Conservation (phyloP, 1,140 invertebrate species). For the Pachyrhynchus sulphureomaculatus region DNA sequence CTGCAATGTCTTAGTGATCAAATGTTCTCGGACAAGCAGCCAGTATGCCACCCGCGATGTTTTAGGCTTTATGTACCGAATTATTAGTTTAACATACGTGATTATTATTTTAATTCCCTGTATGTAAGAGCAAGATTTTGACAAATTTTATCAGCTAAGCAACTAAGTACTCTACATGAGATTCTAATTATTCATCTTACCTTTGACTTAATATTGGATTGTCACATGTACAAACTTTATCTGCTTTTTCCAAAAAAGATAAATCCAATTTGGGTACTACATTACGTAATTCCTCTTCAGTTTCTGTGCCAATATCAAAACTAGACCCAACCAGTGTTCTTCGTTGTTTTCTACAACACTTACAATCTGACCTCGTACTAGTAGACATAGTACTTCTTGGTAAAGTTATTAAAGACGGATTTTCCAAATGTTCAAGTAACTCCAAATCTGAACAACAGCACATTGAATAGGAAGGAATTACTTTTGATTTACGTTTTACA, state of each 20-base stretch:
- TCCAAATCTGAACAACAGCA: conserved; percentile 12
- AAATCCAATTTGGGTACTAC: conserved; percentile 24
- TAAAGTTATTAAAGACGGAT: conserved; percentile 1
- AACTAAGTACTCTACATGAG: no score
- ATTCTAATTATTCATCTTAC: no score
- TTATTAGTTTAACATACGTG: no score
- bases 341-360: conserved; percentile 4
- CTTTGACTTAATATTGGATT: conserved; percentile 19
- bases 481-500: conserved; percentile 1
- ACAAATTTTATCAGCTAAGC: no score
- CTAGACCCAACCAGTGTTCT: not conserved
- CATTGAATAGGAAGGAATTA: not conserved
- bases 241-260: conserved; percentile 10
- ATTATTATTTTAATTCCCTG: no score
- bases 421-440: conserved; percentile 1
- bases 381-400: conserved; percentile 26
- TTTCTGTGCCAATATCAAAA: conserved; percentile 5
- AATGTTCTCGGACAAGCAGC: no score
- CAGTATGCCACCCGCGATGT: no score
- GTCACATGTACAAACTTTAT: conserved; percentile 8
- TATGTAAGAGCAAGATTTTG: no score
- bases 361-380: conserved; percentile 18
- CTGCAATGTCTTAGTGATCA: no score
- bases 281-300: conserved; percentile 9
- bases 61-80: no score